Conservation (phyloP, 2,113 vertebrate genomes). For the Mionectes macconnelli region DNA sequence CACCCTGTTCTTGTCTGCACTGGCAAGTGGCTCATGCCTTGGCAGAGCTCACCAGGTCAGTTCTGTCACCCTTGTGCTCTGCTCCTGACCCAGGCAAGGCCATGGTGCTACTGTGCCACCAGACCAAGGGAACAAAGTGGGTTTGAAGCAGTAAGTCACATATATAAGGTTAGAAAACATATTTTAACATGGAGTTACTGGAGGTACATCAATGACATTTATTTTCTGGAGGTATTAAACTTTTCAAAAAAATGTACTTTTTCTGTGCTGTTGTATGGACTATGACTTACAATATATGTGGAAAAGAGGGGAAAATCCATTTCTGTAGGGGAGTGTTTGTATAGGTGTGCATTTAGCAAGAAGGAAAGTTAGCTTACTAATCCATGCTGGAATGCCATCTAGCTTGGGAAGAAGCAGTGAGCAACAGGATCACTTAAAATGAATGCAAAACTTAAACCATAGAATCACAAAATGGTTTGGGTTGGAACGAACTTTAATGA, state of each 20-base stretch:
- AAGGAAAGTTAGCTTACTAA: background rate
- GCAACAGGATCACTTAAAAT: background rate
- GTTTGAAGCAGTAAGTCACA: background rate
- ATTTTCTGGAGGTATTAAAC: background rate
- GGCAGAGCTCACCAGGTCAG: rapidly evolving
- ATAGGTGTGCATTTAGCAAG: background rate
- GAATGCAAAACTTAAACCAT: background rate
- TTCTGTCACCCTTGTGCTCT: rapidly evolving
- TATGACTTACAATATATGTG: background rate
- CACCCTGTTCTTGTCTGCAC: background rate
- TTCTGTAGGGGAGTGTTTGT: background rate
- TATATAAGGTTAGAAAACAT: background rate
- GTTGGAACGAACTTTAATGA: background rate
- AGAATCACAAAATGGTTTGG: background rate
- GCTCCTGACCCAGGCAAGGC: background rate
- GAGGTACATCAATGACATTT: background rate
- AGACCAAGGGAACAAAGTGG: background rate
- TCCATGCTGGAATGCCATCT: background rate
- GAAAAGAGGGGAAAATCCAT: background rate
- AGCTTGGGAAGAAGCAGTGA: background rate
- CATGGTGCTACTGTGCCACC: background rate
- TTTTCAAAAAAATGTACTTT: background rate
- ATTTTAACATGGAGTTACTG: background rate
- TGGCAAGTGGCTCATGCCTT: background rate
- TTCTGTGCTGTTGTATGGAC: background rate